Base-by-base conservation (phyloP, 2,113 vertebrate species). In the Phrynosoma platyrhinos region DNA sequence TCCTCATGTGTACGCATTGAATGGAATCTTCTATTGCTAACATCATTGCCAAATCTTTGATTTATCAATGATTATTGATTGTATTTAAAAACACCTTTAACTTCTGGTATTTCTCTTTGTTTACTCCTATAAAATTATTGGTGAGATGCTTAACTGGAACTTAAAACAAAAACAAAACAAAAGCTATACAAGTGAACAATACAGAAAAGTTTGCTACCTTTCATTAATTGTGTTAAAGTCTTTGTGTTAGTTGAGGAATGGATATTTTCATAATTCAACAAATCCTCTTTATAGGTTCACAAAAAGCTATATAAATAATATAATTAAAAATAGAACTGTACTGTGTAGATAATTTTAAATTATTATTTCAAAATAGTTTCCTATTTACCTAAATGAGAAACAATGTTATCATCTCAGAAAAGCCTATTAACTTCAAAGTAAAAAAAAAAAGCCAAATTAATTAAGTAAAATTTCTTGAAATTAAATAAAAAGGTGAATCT, bases 351-450 rank as follows among this genome's bases (percentile, higher is more conserved):
- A 21, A 12, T 68, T 79, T 42, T n/a, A 75, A 52, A 36, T 82
- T 92, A 91, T 92, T 89, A 82, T 30, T 53, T 62, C 69, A 92
- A 66, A 92, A 86, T 88, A 92, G 53, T 2, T 89, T 83, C 52
- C 30, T 79, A 64, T 92, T 92, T 86, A 91, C 86, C 78, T 30
- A 62, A 77, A 80, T 78, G 79, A 89, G 30, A 47, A 84, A 82
- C 75, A 42, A 42, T 84, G 76, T 64, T 90, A 90, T 66, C 76
- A 52, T 88, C 25, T 85, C 80, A 30, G 83, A 74, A 87, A 1
- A 0, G 0, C 14, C 58, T 86, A 71, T 83, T 68, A 83, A 82
- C 78, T 85, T 91, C 32, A 68, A 78, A 84, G 87, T 5, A 75
- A 9, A 21, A 82, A 9, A 21, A 82, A 42, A 32, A 87, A 79